Evolutionary conservation across 2,888 invertebrate genomes (phyloP).

Genomic region (Xestia rhomboidea): DNA sequence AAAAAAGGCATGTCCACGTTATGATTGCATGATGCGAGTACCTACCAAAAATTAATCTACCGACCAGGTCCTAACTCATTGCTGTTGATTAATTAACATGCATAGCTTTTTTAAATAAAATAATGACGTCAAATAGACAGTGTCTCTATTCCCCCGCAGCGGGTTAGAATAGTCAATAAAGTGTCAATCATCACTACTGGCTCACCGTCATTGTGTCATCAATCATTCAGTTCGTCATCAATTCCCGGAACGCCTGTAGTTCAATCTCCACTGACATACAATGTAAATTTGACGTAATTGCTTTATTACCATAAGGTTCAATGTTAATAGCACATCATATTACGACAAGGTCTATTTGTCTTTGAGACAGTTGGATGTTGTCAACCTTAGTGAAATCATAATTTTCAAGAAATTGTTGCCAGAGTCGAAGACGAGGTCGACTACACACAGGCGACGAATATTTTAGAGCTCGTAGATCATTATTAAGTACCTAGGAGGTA

Average conservation of each 20-base stretch:
- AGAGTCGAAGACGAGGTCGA: neutral
- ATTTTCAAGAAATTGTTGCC: neutral
- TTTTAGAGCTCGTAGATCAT: neutral
- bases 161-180: conserved; percentile 21
- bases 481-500: neutral
- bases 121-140: conserved; percentile 1
- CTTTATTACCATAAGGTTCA: neutral
- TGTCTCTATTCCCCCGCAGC: neutral
- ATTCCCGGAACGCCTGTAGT: conserved; percentile 23
- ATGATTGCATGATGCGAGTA: neutral
- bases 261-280: conserved; percentile 27
- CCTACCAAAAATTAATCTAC: neutral
- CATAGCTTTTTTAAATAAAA: neutral
- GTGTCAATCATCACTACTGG: conserved; percentile 34
- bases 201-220: conserved; percentile 42
- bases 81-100: neutral
- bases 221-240: conserved; percentile 34
- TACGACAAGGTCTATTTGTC: neutral
- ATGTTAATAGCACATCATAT: neutral
- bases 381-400: neutral
- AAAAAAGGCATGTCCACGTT: neutral
- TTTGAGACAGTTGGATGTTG: neutral
- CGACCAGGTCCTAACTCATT: neutral
- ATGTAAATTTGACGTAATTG: neutral
- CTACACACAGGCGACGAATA: neutral